Base-by-base conservation (phyloP, 2,888 invertebrate species). In the Mellilla xanthometata region DNA sequence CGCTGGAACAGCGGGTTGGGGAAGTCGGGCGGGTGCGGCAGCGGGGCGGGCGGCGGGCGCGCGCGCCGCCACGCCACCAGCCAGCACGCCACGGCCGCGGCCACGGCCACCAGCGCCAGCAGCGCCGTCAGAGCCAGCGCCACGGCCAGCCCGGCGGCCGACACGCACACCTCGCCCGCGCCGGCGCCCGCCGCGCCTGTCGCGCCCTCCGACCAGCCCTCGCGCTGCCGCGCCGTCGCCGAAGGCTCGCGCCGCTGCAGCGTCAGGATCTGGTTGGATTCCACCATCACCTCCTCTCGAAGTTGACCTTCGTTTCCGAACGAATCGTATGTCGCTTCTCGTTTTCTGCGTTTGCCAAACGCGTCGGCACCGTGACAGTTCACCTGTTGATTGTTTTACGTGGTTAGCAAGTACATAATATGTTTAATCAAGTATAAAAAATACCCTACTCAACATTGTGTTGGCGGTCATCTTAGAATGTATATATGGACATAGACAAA, bases 31-130 rank as follows among this genome's bases (percentile, higher is more conserved):
- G 97, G 97, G 91, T 97, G 97, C 58, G 97, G 97, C 67, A 97
- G 91, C 32, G 97, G 97, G 27, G 97, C 97, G 54, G 95, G 93
- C 38, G 95, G 93, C 69, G 96, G 96, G 39, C 97, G 95, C 72
- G 95, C 93, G 64, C 97, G 93, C 60, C 97, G 90, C 90, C 97
- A 97, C 63, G 97, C 97, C 93, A 97, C 96, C 57, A 97, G 91
- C 97, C 97, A 98, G 84, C 97, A 97, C 52, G 97, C 97, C 46
- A 97, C 97, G 44, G 97, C 97, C 36, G 97, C 96, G 15, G 97
- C 97, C 44, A 98, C 97, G 45, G 97, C 97, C 48, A 97, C 97
- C 55, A 98, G 91, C 46, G 97, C 97, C 71, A 98, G 86, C 52
- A 97, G 91, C 35, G 97, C 97, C 57, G 97, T 98, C 75, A 98